Percentiles rank a stretch among this genome's conserved stretches.
phyloP scores from a whole-genome alignment of 2,888 invertebrate species.

The Rotaria sp. region DNA sequence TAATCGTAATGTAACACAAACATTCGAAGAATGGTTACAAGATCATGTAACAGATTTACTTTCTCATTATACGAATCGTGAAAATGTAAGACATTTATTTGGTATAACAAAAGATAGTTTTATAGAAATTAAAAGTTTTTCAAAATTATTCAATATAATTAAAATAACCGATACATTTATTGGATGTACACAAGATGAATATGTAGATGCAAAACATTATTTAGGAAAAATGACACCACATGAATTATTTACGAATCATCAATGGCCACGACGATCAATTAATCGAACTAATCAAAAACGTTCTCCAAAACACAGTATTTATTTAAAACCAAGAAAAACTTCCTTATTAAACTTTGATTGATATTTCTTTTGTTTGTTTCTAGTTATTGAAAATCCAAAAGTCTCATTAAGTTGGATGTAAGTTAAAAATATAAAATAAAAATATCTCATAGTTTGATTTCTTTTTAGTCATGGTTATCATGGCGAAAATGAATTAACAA shows the following conservation, averaged over 20 bases:
- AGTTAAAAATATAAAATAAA: background rate
- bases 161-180: background rate
- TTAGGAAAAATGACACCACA: background rate
- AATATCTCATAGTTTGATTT: no score
- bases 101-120: background rate
- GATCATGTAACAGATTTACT: constrained; percentile 9
- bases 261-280: background rate
- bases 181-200: constrained; percentile 16
- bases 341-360: background rate
- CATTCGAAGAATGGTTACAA: background rate
- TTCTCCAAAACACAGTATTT: background rate
- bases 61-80: background rate
- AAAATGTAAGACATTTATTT: background rate
- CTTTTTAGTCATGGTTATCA: background rate
- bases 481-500: background rate
- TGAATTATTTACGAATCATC: background rate
- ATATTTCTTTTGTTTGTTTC: background rate
- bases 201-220: background rate
- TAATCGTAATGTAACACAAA: background rate
- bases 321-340: background rate
- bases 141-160: background rate
- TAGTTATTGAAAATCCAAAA: background rate
- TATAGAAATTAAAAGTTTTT: constrained; percentile 1
- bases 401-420: background rate
- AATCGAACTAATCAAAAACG: background rate